Conservation (phyloP, 2,797 vertebrate genomes). For the Diplodus puntazzo region DNA sequence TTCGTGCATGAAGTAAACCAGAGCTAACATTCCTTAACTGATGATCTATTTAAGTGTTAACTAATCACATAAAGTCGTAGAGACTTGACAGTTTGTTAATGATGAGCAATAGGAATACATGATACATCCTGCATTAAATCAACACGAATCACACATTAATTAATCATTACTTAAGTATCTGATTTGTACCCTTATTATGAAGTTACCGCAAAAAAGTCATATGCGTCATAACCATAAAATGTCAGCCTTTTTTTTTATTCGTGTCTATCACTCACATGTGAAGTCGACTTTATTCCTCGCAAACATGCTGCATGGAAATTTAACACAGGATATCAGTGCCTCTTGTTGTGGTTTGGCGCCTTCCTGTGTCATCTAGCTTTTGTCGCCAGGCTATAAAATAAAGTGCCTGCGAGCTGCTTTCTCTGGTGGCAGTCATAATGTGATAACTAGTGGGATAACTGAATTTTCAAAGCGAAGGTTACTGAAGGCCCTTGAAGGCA, state of each 20-base stretch:
- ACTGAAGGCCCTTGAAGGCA: background rate
- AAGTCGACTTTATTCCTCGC: background rate
- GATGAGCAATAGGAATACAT: too few relatives aligned
- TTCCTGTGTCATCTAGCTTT: slow-evolving; percentile 55
- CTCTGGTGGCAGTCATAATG: background rate
- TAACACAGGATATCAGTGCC: slow-evolving; percentile 58
- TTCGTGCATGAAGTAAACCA: too few relatives aligned
- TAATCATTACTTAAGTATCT: too few relatives aligned
- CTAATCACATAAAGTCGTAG: too few relatives aligned
- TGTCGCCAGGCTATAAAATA: slow-evolving; percentile 25
- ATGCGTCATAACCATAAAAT: slow-evolving; percentile 3
- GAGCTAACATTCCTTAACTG: too few relatives aligned
- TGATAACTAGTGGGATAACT: background rate
- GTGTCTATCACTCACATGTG: background rate
- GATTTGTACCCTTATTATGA: too few relatives aligned
- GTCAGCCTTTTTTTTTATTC: background rate
- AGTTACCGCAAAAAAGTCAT: background rate
- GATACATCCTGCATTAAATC: too few relatives aligned
- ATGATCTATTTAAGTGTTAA: too few relatives aligned
- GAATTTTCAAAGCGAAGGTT: background rate
- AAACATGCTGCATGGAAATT: slow-evolving; percentile 54
- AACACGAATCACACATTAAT: too few relatives aligned
- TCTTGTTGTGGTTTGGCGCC: slow-evolving; percentile 59
- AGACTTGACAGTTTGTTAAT: too few relatives aligned
- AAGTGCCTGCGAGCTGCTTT: slow-evolving; percentile 3